phyloP scores from a whole-genome alignment of 2,797 vertebrate species.

The Staurois parvus region DNA sequence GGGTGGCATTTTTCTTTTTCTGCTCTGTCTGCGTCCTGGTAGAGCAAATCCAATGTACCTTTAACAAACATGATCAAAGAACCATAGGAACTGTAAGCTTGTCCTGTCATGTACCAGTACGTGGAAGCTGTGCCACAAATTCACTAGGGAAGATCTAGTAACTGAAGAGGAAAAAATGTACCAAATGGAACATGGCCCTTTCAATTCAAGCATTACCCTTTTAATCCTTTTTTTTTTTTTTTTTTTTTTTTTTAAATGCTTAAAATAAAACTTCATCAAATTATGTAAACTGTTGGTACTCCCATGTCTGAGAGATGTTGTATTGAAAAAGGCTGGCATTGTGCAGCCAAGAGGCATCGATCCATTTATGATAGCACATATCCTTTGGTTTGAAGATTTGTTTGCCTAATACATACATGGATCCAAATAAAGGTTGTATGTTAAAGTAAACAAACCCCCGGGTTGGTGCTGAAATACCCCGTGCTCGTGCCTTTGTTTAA shows the following conservation, averaged over 20 bases:
- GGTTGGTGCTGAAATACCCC: neutral
- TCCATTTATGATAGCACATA: too few relatives aligned
- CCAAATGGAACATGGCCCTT: neutral
- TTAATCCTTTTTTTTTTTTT: too few relatives aligned
- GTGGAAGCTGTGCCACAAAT: neutral
- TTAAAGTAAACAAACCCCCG: neutral
- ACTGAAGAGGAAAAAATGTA: neutral
- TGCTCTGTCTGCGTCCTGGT: constrained; percentile 15
- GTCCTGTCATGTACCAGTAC: neutral
- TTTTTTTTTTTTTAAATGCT: too few relatives aligned
- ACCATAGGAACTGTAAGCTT: neutral
- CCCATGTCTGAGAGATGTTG: too few relatives aligned
- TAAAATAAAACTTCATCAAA: too few relatives aligned
- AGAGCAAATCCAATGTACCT: neutral
- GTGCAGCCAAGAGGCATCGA: too few relatives aligned
- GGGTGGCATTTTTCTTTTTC: constrained; percentile 42
- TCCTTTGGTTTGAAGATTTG: neutral
- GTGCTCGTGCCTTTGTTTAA: constrained; percentile 31
- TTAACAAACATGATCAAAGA: neutral
- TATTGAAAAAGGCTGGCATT: too few relatives aligned
- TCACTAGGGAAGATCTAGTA: neutral
- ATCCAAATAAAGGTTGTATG: neutral
- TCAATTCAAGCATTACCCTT: too few relatives aligned
- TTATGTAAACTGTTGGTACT: too few relatives aligned
- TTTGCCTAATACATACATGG: neutral